Evolutionary conservation across 2,888 invertebrate genomes (phyloP).

Genomic region (Polydrusus tereticollis): DNA sequence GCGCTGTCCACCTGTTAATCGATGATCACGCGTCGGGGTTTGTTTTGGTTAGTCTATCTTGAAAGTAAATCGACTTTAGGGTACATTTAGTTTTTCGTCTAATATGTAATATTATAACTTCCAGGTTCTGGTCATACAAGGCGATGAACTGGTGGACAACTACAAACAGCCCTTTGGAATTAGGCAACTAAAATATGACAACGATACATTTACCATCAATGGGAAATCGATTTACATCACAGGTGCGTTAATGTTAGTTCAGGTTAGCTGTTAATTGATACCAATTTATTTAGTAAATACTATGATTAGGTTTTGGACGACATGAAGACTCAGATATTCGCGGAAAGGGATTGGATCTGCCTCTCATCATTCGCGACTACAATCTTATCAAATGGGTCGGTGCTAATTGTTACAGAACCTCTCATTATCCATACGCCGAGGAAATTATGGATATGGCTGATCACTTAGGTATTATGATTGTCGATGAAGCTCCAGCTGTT

Average conservation of each 20-base stretch:
- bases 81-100: background rate
- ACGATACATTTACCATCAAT: conserved; percentile 83
- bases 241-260: conserved; percentile 29
- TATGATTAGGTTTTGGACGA: too few relatives aligned
- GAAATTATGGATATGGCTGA: conserved; percentile 96
- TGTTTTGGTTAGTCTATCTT: too few relatives aligned
- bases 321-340: too few relatives aligned
- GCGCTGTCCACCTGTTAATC: too few relatives aligned
- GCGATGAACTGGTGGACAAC: conserved; percentile 73
- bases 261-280: background rate
- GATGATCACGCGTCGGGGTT: too few relatives aligned
- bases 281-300: too few relatives aligned
- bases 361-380: too few relatives aligned
- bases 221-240: conserved; percentile 87
- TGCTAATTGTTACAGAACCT: conserved; percentile 95
- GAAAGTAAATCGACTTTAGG: too few relatives aligned
- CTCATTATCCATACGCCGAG: conserved; percentile 98
- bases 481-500: conserved; percentile 95
- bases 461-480: conserved; percentile 91
- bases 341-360: too few relatives aligned
- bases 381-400: too few relatives aligned
- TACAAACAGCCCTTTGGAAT: conserved; percentile 92
- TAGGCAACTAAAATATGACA: conserved; percentile 84
- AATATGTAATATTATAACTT: background rate
- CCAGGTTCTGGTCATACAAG: conserved; percentile 22